A percentile compares a stretch with the other conserved stretches of the same genome.
Evolutionary conservation across 2,888 invertebrate genomes (phyloP).

Genomic region (Pristionchus fissidentatus): DNA sequence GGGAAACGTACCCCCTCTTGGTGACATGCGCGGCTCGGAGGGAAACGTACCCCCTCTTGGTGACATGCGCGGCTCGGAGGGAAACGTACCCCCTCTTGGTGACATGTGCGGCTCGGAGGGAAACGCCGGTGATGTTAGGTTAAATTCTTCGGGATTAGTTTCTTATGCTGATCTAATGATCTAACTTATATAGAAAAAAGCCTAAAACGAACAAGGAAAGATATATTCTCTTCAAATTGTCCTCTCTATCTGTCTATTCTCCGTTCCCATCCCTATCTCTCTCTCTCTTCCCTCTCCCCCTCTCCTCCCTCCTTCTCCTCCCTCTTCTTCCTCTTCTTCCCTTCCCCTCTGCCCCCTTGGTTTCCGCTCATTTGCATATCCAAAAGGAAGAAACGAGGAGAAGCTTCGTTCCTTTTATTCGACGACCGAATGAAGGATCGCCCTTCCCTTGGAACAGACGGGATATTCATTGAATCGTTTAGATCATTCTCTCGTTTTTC

Average conservation of each 20-base stretch:
- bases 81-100: too few species aligned
- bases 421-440: neutral
- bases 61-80: too few species aligned
- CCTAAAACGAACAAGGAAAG: too few species aligned
- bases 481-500: neutral
- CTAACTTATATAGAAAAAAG: too few species aligned
- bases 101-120: too few species aligned
- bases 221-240: too few species aligned
- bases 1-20: too few species aligned
- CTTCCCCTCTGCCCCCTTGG: conserved; percentile 13
- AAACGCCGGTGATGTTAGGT: too few species aligned
- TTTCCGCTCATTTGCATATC: conserved; percentile 40
- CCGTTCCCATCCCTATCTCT: neutral
- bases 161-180: too few species aligned
- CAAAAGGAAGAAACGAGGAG: conserved; percentile 16
- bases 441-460: conserved; percentile 11
- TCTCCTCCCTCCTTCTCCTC: conserved; percentile 24
- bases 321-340: neutral
- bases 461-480: neutral
- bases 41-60: too few species aligned
- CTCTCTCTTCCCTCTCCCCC: conserved; percentile 13
- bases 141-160: too few species aligned
- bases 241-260: neutral
- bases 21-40: too few species aligned
- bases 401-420: conserved; percentile 19